A percentile compares a stretch with the other conserved stretches of the same genome.
These are phyloP conservation scores for Thereva unica DNA, from an alignment of 2,888 invertebrate species.

Conservation along the genomic window DNA sequence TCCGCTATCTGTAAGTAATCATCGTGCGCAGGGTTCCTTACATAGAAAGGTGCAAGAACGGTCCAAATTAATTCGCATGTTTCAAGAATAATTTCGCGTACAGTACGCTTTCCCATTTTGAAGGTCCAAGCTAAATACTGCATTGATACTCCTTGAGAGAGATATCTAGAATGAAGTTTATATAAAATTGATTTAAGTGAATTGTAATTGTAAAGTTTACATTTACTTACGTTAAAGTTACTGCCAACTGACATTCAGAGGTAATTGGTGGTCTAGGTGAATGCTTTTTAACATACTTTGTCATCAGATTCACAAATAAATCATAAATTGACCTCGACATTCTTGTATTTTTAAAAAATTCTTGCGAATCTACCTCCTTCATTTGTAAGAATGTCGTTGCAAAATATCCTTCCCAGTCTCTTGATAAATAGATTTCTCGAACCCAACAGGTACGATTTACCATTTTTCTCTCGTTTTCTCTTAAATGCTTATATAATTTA, in stretches of 20 bases:
- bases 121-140: not conserved
- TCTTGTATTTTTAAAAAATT: too few relatives aligned
- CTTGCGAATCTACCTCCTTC: conserved; percentile 8
- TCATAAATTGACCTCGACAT: too few relatives aligned
- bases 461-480: too few relatives aligned
- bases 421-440: not conserved
- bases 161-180: too few relatives aligned
- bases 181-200: too few relatives aligned
- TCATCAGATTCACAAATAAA: too few relatives aligned
- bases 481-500: too few relatives aligned
- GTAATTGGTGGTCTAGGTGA: too few relatives aligned
- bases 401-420: conserved; percentile 20
- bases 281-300: too few relatives aligned
- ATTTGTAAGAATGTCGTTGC: conserved; percentile 9
- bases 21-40: not conserved
- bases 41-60: conserved; percentile 14
- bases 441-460: too few relatives aligned
- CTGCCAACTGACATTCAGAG: conserved; percentile 22
- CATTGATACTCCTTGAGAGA: too few relatives aligned
- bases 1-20: not conserved
- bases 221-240: conserved; percentile 6
- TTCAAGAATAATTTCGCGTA: conserved; percentile 5
- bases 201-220: not conserved
- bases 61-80: conserved; percentile 20
- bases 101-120: conserved; percentile 6